Evolutionary conservation across 2,888 invertebrate genomes (phyloP).

Genomic region (Agrochola circellaris): DNA sequence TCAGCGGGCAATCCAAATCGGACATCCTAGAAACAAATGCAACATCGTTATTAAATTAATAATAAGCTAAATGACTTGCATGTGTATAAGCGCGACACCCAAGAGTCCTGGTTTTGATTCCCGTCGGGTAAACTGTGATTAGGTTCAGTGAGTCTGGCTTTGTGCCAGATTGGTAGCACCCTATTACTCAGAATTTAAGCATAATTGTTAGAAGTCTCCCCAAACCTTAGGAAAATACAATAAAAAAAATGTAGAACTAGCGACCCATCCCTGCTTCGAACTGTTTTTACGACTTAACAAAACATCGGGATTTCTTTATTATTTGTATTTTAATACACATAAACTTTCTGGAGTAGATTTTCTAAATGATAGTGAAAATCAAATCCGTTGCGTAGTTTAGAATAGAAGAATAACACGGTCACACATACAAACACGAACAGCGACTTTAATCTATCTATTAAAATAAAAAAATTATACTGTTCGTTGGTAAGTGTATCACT

Average conservation of each 20-base stretch:
- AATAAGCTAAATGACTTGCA: neutral
- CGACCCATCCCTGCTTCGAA: neutral
- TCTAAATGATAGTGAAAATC: no score
- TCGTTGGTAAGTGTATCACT: neutral
- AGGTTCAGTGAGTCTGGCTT: neutral
- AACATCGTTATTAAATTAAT: neutral
- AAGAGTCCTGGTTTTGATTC: neutral
- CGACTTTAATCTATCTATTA: no score
- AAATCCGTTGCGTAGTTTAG: no score
- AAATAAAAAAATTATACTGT: neutral
- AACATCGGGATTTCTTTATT: neutral
- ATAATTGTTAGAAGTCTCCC: neutral
- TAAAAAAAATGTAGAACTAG: neutral
- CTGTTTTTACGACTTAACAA: neutral
- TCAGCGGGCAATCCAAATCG: constrained; percentile 95
- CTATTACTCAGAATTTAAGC: neutral
- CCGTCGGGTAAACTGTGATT: neutral
- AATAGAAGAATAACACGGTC: no score
- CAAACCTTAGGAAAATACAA: neutral
- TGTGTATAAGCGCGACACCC: neutral
- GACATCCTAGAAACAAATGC: constrained; percentile 91
- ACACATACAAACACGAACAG: no score
- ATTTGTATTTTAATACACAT: neutral
- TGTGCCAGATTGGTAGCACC: neutral
- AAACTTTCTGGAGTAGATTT: neutral